phyloP scores from a whole-genome alignment of 2,888 invertebrate genomes.

The Drosophila pseudotalamancana region DNA sequence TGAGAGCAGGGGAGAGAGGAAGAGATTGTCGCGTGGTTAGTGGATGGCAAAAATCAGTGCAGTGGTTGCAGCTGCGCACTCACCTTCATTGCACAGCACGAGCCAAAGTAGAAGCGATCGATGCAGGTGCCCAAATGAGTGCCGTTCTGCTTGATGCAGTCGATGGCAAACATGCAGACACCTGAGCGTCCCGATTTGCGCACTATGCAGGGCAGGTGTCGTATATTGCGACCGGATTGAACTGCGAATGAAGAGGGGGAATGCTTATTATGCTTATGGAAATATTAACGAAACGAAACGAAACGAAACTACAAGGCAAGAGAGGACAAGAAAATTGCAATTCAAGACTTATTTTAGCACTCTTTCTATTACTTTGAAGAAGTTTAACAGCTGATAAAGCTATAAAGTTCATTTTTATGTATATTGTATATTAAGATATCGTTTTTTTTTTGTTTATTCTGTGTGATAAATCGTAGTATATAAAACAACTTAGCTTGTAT shows the following conservation, averaged over 20 bases:
- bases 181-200: conserved; percentile 91
- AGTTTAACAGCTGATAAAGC: no score
- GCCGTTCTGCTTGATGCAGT: conserved; percentile 95
- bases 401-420: no score
- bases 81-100: conserved; percentile 92
- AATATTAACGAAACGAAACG: no score
- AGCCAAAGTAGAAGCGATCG: conserved; percentile 96
- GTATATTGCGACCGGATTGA: conserved; percentile 93
- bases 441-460: no score
- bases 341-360: no score
- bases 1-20: background rate
- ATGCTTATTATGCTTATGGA: no score
- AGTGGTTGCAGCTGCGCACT: conserved; percentile 18
- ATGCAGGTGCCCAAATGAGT: conserved; percentile 96
- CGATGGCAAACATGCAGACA: conserved; percentile 97
- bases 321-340: no score
- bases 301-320: no score
- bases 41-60: background rate
- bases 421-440: no score
- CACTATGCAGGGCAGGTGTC: conserved; percentile 94
- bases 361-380: no score
- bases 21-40: background rate
- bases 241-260: conserved; percentile 85
- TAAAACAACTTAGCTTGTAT: no score
- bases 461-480: no score